Evolutionary conservation across 1,140 invertebrate genomes (phyloP).

Genomic region (Drosophila arizonae): DNA sequence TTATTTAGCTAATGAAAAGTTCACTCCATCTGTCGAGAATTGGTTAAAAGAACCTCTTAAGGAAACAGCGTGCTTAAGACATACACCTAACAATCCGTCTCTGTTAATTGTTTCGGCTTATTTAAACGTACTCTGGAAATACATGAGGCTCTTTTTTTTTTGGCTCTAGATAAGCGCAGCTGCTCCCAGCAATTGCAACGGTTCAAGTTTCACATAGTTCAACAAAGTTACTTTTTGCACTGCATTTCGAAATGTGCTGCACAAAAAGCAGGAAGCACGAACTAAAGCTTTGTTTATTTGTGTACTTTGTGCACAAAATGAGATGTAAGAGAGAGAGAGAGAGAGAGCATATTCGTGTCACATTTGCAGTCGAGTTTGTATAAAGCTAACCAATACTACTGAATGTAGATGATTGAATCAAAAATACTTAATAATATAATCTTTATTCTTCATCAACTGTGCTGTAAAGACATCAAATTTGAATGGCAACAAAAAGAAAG

Average conservation of each 20-base stretch:
- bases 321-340: not conserved
- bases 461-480: too few relatives aligned
- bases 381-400: too few relatives aligned
- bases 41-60: too few relatives aligned
- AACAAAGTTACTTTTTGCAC: conserved; percentile 22
- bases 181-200: not conserved
- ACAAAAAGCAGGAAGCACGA: conserved; percentile 53
- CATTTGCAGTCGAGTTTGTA: not conserved
- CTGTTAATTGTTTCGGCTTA: conserved; percentile 3
- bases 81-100: too few relatives aligned
- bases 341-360: not conserved
- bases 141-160: not conserved
- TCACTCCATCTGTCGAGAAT: too few relatives aligned
- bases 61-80: too few relatives aligned
- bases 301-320: not conserved
- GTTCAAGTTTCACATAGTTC: conserved; percentile 29
- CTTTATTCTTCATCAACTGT: too few relatives aligned
- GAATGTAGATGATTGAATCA: too few relatives aligned
- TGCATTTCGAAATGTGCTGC: conserved; percentile 20
- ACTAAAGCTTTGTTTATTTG: conserved; percentile 19
- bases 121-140: not conserved
- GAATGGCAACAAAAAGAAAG: too few relatives aligned
- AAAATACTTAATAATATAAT: too few relatives aligned
- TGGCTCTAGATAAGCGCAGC: not conserved
- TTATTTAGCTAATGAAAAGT: too few relatives aligned